phyloP scores from a whole-genome alignment of 2,113 vertebrate genomes.

The Pseudorasbora parva region DNA sequence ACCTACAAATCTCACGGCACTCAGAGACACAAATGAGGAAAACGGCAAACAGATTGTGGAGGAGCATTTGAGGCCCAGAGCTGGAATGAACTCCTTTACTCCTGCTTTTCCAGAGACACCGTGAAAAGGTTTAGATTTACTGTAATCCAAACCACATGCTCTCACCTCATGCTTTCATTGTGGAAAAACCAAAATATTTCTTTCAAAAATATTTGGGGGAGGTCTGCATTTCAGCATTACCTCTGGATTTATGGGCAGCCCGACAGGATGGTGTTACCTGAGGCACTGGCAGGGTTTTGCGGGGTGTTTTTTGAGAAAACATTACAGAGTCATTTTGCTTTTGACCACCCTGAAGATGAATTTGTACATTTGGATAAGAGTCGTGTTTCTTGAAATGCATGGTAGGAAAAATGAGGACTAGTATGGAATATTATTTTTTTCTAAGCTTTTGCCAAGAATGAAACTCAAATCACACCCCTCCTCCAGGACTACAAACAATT shows the following conservation, averaged over 20 bases:
- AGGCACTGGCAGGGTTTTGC: background rate
- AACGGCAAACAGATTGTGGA: constrained; percentile 33
- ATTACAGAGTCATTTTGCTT: constrained; percentile 37
- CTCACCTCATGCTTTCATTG: constrained; percentile 49
- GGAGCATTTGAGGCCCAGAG: constrained; percentile 23
- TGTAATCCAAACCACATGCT: constrained; percentile 62
- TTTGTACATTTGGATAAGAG: background rate
- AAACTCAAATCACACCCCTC: background rate
- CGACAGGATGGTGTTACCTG: constrained; percentile 8
- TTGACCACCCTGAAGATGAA: constrained; percentile 32
- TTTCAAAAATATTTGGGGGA: constrained; percentile 61
- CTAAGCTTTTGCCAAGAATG: constrained; percentile 16
- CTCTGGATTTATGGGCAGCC: constrained; percentile 48
- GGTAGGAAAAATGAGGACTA: background rate
- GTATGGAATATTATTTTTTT: background rate
- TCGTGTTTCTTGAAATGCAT: constrained; percentile 9
- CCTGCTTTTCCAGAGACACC: constrained; percentile 21
- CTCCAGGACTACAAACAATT: background rate
- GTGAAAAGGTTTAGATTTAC: constrained; percentile 46
- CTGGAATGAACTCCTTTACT: constrained; percentile 34
- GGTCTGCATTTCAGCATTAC: constrained; percentile 45
- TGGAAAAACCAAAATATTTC: constrained; percentile 50
- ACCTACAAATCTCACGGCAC: constrained; percentile 39
- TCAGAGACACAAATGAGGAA: constrained; percentile 36
- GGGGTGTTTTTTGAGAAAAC: constrained; percentile 45